Evolutionary conservation across 2,797 vertebrate species (phyloP).

Genomic region (Bucorvus abyssinicus): DNA sequence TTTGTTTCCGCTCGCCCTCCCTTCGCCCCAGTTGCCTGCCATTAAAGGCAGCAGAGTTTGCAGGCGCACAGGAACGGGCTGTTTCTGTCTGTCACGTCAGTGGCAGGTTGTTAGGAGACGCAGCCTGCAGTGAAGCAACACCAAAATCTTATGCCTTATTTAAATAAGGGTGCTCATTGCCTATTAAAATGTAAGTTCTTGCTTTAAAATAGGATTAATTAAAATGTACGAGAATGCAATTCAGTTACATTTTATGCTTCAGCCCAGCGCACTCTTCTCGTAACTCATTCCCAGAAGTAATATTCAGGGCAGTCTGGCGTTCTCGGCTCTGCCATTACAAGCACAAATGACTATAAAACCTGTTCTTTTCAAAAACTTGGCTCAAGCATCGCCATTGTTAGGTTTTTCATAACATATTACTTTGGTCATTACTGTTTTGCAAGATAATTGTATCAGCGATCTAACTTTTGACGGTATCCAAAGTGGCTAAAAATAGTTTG

Average conservation of each 20-base stretch:
- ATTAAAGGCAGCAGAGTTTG: background rate
- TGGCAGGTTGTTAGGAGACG: background rate
- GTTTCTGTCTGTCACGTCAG: background rate
- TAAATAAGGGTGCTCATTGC: constrained; percentile 33
- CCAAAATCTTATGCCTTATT: background rate
- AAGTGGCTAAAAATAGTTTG: constrained; percentile 60
- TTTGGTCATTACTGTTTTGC: constrained; percentile 36
- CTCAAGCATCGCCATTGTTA: constrained; percentile 19
- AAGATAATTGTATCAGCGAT: constrained; percentile 45
- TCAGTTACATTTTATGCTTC: constrained; percentile 40
- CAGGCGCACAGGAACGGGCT: background rate
- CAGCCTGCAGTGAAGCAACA: background rate
- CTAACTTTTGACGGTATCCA: constrained; percentile 50
- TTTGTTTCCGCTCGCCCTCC: background rate
- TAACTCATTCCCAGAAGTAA: constrained; percentile 28
- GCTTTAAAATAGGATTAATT: constrained; percentile 58
- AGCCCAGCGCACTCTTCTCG: background rate
- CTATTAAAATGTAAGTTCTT: constrained; percentile 48
- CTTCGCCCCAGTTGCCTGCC: background rate
- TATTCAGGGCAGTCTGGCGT: background rate
- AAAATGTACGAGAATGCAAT: constrained; percentile 43
- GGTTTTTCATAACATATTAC: constrained; percentile 28
- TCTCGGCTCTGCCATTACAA: constrained; percentile 35
- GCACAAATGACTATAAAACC: constrained; percentile 20
- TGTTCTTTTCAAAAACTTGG: constrained; percentile 40